Conservation (phyloP, 1,140 invertebrate genomes). For the Halictus rubicundus region DNA sequence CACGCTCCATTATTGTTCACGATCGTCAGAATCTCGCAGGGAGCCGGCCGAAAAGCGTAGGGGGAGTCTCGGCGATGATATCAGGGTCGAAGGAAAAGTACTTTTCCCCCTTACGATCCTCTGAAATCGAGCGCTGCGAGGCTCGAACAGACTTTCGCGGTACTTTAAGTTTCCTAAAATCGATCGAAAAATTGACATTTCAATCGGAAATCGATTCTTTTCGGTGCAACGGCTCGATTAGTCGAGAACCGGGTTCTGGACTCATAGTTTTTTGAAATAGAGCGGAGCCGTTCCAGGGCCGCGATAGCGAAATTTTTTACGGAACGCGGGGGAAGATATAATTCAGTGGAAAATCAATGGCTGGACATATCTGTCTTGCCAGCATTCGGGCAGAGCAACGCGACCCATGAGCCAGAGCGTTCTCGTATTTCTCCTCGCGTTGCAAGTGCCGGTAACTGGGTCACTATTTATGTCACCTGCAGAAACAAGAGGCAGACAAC, state of each 20-base stretch:
- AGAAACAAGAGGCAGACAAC: conserved; percentile 55
- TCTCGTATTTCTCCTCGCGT: conserved; percentile 34
- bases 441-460: conserved; percentile 44
- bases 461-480: conserved; percentile 58
- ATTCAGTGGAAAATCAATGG: not conserved
- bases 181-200: too few relatives aligned
- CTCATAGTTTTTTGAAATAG: too few relatives aligned
- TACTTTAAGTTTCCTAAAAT: too few relatives aligned
- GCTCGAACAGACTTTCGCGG: not conserved
- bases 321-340: not conserved
- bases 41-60: not conserved
- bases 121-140: not conserved
- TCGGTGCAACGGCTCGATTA: too few relatives aligned
- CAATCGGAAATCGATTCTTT: too few relatives aligned
- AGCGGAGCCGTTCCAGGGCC: not conserved
- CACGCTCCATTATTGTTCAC: not conserved
- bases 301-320: not conserved
- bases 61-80: not conserved
- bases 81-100: too few relatives aligned
- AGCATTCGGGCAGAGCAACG: not conserved
- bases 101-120: too few relatives aligned
- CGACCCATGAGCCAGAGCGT: not conserved
- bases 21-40: not conserved
- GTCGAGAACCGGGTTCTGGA: too few relatives aligned
- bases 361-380: not conserved